phyloP scores from a whole-genome alignment of 2,888 invertebrate genomes.

The Peribatodes rhomboidaria region DNA sequence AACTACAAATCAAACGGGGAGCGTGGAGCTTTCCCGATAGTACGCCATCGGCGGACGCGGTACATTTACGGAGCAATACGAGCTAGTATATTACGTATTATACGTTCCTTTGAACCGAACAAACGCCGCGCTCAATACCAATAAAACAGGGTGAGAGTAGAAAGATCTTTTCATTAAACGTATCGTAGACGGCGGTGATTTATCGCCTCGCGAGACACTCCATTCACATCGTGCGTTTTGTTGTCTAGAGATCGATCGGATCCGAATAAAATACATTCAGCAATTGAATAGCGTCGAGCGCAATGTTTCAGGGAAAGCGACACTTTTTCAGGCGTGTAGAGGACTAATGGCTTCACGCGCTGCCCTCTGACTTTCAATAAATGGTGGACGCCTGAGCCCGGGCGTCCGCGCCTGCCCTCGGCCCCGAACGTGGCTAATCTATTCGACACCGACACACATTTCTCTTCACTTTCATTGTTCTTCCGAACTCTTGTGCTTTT shows the following conservation, averaged over 20 bases:
- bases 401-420: slow-evolving; percentile 39
- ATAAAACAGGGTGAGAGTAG: slow-evolving; percentile 71
- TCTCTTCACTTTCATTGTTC: slow-evolving; percentile 49
- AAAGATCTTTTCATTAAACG: slow-evolving; percentile 82
- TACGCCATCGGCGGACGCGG: slow-evolving; percentile 45
- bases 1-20: slow-evolving; percentile 58
- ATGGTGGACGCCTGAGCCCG: slow-evolving; percentile 63
- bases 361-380: slow-evolving; percentile 81
- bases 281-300: slow-evolving; percentile 80
- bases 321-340: slow-evolving; percentile 79
- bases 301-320: slow-evolving; percentile 81
- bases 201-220: slow-evolving; percentile 81
- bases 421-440: slow-evolving; percentile 68
- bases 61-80: slow-evolving; percentile 50
- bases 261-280: slow-evolving; percentile 82
- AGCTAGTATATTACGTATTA: slow-evolving; percentile 42
- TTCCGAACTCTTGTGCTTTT: slow-evolving; percentile 41
- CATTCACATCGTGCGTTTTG: slow-evolving; percentile 80
- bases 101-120: slow-evolving; percentile 54
- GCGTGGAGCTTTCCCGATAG: slow-evolving; percentile 33
- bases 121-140: slow-evolving; percentile 62
- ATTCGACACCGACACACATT: slow-evolving; percentile 57
- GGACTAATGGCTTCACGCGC: slow-evolving; percentile 81
- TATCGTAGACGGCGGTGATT: slow-evolving; percentile 79
- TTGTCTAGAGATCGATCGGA: slow-evolving; percentile 82